These are phyloP conservation scores for Tetrapedia diversipes DNA, from an alignment of 2,888 invertebrate genomes.

Conservation along the genomic window DNA sequence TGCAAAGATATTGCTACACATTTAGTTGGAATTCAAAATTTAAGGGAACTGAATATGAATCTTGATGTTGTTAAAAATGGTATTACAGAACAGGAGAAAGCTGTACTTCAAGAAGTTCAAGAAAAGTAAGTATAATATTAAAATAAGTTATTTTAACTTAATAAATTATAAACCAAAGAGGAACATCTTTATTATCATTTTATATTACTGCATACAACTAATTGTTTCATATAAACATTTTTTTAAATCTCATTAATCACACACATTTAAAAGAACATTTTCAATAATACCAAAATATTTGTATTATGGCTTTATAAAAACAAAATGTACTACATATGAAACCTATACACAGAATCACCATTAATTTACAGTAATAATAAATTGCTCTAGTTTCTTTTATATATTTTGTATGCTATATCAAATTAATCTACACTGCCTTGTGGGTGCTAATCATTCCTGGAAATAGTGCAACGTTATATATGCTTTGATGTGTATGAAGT, in stretches of 20 bases:
- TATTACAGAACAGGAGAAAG: constrained; percentile 87
- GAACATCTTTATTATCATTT: neutral
- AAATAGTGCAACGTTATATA: neutral
- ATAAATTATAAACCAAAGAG: neutral
- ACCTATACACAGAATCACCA: neutral
- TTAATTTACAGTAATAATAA: neutral
- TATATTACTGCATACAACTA: neutral
- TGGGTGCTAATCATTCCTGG: neutral
- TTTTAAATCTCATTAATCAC: neutral
- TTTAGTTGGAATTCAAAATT: constrained; percentile 90
- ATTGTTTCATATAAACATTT: neutral
- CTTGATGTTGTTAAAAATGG: constrained; percentile 87
- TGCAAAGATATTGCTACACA: constrained; percentile 87
- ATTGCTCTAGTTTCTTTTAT: neutral
- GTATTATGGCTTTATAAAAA: neutral
- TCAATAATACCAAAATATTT: neutral
- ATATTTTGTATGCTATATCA: neutral
- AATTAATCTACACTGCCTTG: neutral
- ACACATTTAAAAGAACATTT: neutral
- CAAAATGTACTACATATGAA: neutral
- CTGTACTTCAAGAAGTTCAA: constrained; percentile 86
- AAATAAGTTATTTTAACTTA: neutral
- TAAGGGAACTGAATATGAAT: constrained; percentile 86
- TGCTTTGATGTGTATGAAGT: neutral
- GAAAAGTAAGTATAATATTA: constrained; percentile 84